phyloP scores from a whole-genome alignment of 2,888 invertebrate species.

The Pristionchus japonicus region DNA sequence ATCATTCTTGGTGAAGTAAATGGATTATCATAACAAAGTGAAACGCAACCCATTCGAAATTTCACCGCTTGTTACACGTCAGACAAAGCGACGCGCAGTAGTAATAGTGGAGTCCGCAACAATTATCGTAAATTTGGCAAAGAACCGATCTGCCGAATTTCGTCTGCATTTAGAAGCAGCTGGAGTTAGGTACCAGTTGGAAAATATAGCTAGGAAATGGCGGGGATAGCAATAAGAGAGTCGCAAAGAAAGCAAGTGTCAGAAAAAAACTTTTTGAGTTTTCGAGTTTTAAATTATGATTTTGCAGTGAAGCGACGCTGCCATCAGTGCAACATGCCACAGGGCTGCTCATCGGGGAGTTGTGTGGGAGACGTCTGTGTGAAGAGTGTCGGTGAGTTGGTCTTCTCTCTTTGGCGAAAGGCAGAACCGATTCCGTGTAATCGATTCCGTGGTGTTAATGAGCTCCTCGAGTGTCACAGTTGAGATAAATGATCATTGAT shows the following conservation, averaged over 20 bases:
- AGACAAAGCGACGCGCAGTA: no score
- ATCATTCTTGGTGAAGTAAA: no score
- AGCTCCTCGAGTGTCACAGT: no score
- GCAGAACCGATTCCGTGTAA: no score
- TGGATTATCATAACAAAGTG: not conserved
- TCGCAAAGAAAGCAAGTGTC: no score
- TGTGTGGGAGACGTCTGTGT: conserved; percentile 44
- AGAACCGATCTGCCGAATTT: not conserved
- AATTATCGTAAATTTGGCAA: not conserved
- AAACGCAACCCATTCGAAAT: no score
- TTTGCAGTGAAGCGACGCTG: conserved; percentile 41
- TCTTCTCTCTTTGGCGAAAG: no score
- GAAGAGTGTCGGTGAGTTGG: conserved; percentile 42
- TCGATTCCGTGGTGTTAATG: no score
- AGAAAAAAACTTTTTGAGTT: no score
- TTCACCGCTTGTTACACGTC: no score
- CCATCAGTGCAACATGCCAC: conserved; percentile 45
- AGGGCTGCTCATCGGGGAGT: not conserved
- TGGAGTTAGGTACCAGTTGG: not conserved
- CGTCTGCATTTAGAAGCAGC: not conserved
- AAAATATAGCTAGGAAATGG: not conserved
- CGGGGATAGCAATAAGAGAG: not conserved
- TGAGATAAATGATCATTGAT: no score
- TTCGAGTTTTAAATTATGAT: not conserved
- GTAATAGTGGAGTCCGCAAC: not conserved